These are phyloP conservation scores for Aphyosemion australe DNA, from an alignment of 2,113 vertebrate genomes.

Conservation along the genomic window DNA sequence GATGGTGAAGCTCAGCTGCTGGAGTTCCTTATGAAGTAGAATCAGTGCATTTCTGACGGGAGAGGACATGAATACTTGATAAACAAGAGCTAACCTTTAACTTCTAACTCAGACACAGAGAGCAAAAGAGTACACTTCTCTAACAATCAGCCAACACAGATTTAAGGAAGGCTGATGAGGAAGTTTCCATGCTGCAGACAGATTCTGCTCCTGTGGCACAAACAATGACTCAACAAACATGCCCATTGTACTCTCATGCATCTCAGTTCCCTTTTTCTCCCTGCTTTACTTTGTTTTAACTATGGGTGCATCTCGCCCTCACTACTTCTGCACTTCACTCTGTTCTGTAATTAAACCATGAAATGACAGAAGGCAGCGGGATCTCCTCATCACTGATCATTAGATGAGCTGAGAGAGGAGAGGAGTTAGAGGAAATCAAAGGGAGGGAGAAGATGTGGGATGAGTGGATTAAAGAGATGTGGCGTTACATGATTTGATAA, in stretches of 20 bases:
- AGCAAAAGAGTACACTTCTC: background rate
- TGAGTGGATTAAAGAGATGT: background rate
- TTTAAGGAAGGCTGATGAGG: slow-evolving; percentile 29
- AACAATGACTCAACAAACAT: slow-evolving; percentile 30
- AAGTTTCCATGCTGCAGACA: slow-evolving; percentile 28
- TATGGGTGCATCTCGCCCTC: background rate
- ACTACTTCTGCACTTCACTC: background rate
- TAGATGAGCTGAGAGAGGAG: slow-evolving; percentile 37
- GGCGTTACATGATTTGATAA: slow-evolving; percentile 29
- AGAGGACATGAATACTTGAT: background rate
- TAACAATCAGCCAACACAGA: background rate
- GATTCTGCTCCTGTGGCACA: slow-evolving; percentile 1
- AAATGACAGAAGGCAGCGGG: slow-evolving; percentile 35
- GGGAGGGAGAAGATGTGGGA: background rate
- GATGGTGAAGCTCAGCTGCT: background rate
- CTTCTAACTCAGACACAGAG: background rate
- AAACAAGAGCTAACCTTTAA: slow-evolving; percentile 18
- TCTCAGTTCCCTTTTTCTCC: slow-evolving; percentile 9
- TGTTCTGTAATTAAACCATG: slow-evolving; percentile 53
- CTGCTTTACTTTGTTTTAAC: slow-evolving; percentile 11
- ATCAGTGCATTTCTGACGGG: background rate
- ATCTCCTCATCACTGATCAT: slow-evolving; percentile 33
- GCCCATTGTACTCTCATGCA: slow-evolving; percentile 7
- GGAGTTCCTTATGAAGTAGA: background rate
- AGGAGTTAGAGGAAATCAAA: slow-evolving; percentile 9